phyloP scores from a whole-genome alignment of 2,888 invertebrate species.

The Mythimna vitellina region DNA sequence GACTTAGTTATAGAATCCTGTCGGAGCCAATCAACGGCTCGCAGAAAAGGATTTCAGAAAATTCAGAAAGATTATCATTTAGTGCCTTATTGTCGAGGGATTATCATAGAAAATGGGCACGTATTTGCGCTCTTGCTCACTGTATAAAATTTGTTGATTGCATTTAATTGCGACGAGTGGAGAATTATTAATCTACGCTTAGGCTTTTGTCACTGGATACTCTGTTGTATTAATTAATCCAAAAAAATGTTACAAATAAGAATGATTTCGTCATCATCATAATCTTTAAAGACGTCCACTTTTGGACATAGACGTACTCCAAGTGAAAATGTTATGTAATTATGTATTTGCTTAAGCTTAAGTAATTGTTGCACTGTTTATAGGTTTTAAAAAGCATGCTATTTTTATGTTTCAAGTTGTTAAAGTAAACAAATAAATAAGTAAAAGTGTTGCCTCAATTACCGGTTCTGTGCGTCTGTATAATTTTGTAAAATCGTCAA shows the following conservation, averaged over 20 bases:
- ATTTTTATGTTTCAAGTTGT: too few species aligned
- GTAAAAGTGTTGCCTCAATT: too few species aligned
- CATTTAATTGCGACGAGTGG: background rate
- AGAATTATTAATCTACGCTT: background rate
- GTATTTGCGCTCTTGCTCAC: background rate
- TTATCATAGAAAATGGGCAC: background rate
- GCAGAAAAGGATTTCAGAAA: conserved; percentile 31
- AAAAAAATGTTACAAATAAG: background rate
- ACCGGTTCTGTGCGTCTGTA: too few species aligned
- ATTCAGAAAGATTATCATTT: conserved; percentile 5
- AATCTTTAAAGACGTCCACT: too few species aligned
- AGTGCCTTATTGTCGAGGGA: background rate
- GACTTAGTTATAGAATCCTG: conserved; percentile 53
- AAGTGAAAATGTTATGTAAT: too few species aligned
- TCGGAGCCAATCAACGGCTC: conserved; percentile 47
- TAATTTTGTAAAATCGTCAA: background rate
- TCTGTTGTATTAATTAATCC: background rate
- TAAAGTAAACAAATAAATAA: too few species aligned
- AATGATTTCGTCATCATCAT: too few species aligned
- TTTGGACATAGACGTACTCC: too few species aligned
- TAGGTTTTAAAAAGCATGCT: too few species aligned
- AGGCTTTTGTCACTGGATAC: background rate
- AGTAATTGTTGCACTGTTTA: too few species aligned
- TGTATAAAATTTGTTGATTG: background rate
- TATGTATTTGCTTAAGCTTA: too few species aligned